Evolutionary conservation across 2,113 vertebrate genomes (phyloP), one percentile per base, ranked within the genome.

Genomic region (Strigops habroptila): DNA sequence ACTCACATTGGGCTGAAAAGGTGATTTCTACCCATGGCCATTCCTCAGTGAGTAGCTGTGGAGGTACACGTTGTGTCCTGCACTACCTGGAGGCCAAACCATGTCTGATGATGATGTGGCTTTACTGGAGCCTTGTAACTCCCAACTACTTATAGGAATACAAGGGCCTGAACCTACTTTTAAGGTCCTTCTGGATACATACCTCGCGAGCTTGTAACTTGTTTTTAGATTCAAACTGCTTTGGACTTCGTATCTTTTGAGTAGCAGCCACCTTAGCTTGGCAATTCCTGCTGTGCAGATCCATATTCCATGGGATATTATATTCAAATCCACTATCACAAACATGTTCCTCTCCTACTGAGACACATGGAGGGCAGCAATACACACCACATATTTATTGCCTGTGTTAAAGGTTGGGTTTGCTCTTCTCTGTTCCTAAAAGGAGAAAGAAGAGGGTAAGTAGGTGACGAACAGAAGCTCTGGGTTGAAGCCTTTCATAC

Each of bases 371-470:
- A 7, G 33, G 43, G 64, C 63, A 77, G 49, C 37, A 31, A 6
- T 5, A 24, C 27, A 4, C 35, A 35, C 22, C 12, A 6, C 0
- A 1, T 2, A 14, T 19, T 64, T 43, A 48, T 27, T 57, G 11
- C 48, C n/a, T 16, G 4, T 43, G 12, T 49, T 68, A 64, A 31
- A 49, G 63, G 18, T 5, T 16, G 14, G 1, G 1, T 74, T 78
- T 67, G 21, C 9, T 62, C n/a, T 41, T 62, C 67, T 21, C 77
- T 74, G 14, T 51, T 83, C 24, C 35, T 31, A 39, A 73, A 53
- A 65, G 19, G 19, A 74, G 31, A 33, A 60, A 43, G 59, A n/a
- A 27, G 27, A n/a, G 39, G 21, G 6, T 63, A 51, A 74, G 48
- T 44, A 68, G 31, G 7, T 25, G 46, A 37, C 68, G 31, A 62